A percentile compares a stretch with the other conserved stretches of the same genome.
phyloP scores from a whole-genome alignment of 2,113 vertebrate species.

The Colaptes auratus region DNA sequence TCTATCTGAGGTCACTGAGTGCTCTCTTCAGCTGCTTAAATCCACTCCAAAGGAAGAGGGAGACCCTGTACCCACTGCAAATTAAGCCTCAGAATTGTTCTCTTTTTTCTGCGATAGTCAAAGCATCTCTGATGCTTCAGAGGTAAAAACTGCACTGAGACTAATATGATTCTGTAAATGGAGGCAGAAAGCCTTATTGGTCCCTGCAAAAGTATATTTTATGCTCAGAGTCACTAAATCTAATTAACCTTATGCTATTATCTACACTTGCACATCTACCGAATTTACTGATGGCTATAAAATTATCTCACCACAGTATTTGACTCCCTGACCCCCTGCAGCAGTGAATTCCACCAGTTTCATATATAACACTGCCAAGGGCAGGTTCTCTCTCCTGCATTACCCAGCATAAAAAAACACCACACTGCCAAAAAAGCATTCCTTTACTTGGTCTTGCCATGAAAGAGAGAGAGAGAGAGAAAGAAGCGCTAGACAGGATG shows the following conservation, averaged over 20 bases:
- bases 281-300: conserved; percentile 70
- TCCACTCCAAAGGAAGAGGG: neutral
- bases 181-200: conserved; percentile 25
- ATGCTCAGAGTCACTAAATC: conserved; percentile 53
- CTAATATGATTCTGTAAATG: conserved; percentile 14
- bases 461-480: neutral
- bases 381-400: neutral
- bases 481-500: neutral
- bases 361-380: conserved; percentile 23
- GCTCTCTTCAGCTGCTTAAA: neutral
- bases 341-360: conserved; percentile 33
- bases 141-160: neutral
- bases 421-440: neutral
- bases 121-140: neutral
- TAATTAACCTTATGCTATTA: conserved; percentile 72
- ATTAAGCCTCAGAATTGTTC: neutral
- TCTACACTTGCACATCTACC: conserved; percentile 51
- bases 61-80: neutral
- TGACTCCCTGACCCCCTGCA: conserved; percentile 43
- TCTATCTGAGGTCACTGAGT: neutral
- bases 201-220: conserved; percentile 38
- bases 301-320: conserved; percentile 63
- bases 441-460: neutral
- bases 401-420: neutral
- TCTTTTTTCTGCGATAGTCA: neutral